Conservation (phyloP, 2,888 invertebrate species). For the Brassicogethes aeneus region DNA sequence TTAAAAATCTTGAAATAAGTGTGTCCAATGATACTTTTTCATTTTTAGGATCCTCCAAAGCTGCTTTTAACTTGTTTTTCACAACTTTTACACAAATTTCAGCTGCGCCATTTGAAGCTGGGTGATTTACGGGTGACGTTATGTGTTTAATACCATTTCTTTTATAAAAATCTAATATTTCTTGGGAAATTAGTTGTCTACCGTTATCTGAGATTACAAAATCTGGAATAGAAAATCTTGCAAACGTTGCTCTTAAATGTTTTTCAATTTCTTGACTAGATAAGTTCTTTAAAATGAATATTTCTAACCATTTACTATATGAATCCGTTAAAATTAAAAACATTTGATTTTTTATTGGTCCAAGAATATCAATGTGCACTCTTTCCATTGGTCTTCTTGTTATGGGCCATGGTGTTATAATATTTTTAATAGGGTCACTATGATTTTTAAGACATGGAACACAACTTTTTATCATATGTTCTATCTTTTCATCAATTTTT, state of each 20-base stretch:
- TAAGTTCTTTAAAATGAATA: neutral
- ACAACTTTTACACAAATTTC: neutral
- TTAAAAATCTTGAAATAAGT: neutral
- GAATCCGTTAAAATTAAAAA: neutral
- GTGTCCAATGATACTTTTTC: neutral
- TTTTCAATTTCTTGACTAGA: conserved; percentile 1
- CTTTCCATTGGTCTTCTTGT: neutral
- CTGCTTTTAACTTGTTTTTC: neutral
- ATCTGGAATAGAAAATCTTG: neutral
- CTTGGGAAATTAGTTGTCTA: neutral
- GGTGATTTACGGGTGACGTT: neutral
- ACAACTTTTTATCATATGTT: neutral
- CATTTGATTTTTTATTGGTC: neutral
- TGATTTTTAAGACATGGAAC: neutral
- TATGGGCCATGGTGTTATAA: neutral
- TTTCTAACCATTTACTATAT: neutral
- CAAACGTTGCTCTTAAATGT: neutral
- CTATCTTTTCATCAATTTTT: neutral
- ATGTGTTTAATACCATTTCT: neutral
- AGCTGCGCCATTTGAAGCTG: neutral
- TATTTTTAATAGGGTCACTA: neutral
- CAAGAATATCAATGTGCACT: neutral
- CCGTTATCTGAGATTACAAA: neutral
- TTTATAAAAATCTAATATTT: neutral
- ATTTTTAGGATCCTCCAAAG: neutral